Conservation (phyloP, 2,888 invertebrate species). For the Drosophila tanythrix region DNA sequence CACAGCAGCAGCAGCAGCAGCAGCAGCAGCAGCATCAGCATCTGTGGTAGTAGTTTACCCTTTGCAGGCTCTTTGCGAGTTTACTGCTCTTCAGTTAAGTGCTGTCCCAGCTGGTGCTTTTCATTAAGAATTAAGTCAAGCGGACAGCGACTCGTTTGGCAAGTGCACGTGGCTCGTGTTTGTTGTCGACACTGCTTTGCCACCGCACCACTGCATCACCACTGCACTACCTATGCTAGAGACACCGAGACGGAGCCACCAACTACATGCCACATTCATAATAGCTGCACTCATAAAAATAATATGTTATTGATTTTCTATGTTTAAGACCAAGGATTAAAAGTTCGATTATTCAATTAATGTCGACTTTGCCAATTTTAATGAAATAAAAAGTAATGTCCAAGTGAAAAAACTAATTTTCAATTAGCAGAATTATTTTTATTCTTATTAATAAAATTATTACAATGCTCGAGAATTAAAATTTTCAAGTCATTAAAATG, state of each 20-base stretch:
- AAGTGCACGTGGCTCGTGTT: constrained; percentile 74
- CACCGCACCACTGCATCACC: constrained; percentile 7
- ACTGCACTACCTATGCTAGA: neutral
- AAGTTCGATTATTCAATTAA: neutral
- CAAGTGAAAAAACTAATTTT: neutral
- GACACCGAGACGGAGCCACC: constrained; percentile 8
- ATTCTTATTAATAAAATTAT: too few species aligned
- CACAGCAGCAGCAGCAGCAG: constrained; percentile 1
- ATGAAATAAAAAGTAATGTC: neutral
- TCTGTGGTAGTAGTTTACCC: constrained; percentile 14
- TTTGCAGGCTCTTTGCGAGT: neutral
- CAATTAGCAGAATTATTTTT: neutral
- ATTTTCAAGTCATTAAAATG: neutral
- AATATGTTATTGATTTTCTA: neutral
- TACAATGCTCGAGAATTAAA: neutral
- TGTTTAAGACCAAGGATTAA: neutral
- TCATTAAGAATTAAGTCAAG: constrained; percentile 64
- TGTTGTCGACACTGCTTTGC: constrained; percentile 45
- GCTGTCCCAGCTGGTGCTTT: constrained; percentile 54
- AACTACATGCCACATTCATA: constrained; percentile 27
- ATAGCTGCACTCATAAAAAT: constrained; percentile 10
- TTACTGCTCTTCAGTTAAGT: neutral
- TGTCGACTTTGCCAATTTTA: neutral
- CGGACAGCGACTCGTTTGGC: constrained; percentile 55
- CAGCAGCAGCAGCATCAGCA: neutral